These are phyloP conservation scores for Phataginus tricuspis DNA, from an alignment of 2,797 vertebrate species.

Conservation along the genomic window DNA sequence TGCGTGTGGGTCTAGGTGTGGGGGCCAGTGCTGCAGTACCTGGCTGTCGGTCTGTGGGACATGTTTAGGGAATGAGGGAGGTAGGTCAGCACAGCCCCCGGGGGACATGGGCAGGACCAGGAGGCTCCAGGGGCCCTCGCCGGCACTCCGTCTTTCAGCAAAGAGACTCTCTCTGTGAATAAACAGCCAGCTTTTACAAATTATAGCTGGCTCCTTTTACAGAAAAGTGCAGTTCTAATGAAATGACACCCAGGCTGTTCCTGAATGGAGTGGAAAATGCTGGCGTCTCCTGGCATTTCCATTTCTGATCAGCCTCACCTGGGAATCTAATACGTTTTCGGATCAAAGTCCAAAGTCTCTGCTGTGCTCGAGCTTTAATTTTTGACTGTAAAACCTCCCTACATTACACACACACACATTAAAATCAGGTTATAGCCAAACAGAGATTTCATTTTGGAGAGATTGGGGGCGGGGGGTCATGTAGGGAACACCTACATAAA, in stretches of 20 bases:
- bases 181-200: background rate
- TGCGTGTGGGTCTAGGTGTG: background rate
- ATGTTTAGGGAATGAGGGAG: background rate
- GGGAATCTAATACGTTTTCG: constrained; percentile 51
- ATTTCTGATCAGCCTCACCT: constrained; percentile 13
- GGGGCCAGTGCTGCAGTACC: rapidly evolving
- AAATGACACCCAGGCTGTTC: constrained; percentile 13
- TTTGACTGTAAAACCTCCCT: background rate
- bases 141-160: background rate
- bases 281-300: background rate
- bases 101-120: rapidly evolving
- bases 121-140: rapidly evolving
- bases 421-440: background rate
- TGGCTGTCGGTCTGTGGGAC: background rate
- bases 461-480: background rate
- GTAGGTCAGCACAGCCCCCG: background rate
- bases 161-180: background rate
- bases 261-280: background rate
- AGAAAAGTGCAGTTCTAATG: constrained; percentile 18
- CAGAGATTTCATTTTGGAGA: background rate
- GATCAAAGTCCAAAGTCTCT: constrained; percentile 68
- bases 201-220: background rate
- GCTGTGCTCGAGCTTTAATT: constrained; percentile 45
- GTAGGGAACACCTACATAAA: background rate
- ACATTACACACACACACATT: background rate